phyloP scores from a whole-genome alignment of 2,797 vertebrate genomes.

The Ceryle rudis region DNA sequence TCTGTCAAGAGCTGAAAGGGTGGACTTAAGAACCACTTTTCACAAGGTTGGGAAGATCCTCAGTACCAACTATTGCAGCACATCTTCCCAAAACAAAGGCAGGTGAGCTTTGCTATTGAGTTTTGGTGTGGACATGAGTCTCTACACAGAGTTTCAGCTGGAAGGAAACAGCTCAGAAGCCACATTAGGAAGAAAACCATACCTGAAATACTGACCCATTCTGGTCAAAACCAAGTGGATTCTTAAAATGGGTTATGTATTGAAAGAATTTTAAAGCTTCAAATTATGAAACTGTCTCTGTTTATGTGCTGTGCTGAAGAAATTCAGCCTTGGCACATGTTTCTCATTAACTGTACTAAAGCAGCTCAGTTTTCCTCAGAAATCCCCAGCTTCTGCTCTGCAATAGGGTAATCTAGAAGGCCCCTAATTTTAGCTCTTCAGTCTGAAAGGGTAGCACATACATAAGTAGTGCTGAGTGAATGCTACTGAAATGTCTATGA shows the following conservation, averaged over 20 bases:
- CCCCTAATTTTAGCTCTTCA: constrained; percentile 49
- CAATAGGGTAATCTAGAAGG: constrained; percentile 41
- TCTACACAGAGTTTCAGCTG: not conserved
- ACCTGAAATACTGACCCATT: not conserved
- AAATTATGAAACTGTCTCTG: not conserved
- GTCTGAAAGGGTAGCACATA: constrained; percentile 22
- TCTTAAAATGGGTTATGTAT: not conserved
- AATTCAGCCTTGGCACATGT: constrained; percentile 52
- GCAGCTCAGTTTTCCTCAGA: constrained; percentile 23
- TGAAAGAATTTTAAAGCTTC: not conserved
- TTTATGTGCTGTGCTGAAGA: constrained; percentile 1
- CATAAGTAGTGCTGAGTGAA: constrained; percentile 33
- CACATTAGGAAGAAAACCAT: not conserved
- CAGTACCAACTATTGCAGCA: not conserved
- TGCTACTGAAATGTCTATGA: constrained; percentile 28
- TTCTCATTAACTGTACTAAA: constrained; percentile 57
- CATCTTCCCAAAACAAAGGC: not conserved
- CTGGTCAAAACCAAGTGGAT: not conserved
- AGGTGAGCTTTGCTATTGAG: not conserved
- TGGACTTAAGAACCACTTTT: not conserved
- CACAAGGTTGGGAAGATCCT: not conserved
- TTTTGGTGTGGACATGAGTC: not conserved
- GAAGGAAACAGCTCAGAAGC: not conserved
- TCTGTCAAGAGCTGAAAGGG: not conserved
- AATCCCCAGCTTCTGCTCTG: constrained; percentile 37